Conservation (phyloP, 2,888 invertebrate genomes). For the Phalangium opilio region DNA sequence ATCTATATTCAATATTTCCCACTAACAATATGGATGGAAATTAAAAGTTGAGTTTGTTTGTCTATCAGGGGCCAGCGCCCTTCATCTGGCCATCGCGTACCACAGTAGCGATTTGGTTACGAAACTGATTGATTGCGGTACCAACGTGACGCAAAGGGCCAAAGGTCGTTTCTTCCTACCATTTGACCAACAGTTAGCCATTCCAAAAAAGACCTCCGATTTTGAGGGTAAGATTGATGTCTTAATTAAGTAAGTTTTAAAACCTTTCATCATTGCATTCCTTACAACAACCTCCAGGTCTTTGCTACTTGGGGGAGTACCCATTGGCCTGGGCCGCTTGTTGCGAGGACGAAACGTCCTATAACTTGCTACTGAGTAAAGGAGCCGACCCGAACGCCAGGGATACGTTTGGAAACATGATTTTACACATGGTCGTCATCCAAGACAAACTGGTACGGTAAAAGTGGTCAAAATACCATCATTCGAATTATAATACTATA, state of each 20-base stretch:
- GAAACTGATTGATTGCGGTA: constrained; percentile 78
- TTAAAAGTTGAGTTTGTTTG: neutral
- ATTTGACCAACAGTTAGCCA: neutral
- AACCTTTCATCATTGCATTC: neutral
- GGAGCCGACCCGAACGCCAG: constrained; percentile 91
- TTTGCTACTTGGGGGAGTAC: constrained; percentile 93
- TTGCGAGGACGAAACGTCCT: constrained; percentile 90
- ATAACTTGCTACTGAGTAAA: constrained; percentile 78
- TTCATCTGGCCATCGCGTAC: constrained; percentile 91
- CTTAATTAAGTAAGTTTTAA: too few relatives aligned
- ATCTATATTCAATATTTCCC: too few relatives aligned
- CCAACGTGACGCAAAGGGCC: constrained; percentile 80
- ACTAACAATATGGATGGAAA: too few relatives aligned
- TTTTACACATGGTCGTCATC: constrained; percentile 98
- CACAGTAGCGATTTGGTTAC: constrained; percentile 88
- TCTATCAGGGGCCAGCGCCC: constrained; percentile 61
- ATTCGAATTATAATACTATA: too few relatives aligned
- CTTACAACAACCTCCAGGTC: constrained; percentile 38
- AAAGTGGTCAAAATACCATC: neutral
- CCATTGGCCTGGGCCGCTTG: constrained; percentile 96
- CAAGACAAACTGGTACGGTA: constrained; percentile 73
- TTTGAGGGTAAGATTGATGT: neutral
- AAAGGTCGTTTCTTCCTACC: constrained; percentile 91
- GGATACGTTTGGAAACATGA: constrained; percentile 94
- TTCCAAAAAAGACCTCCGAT: constrained; percentile 1